Evolutionary conservation across 2,888 invertebrate genomes (phyloP).

Genomic region (Nasonovia ribisnigri): DNA sequence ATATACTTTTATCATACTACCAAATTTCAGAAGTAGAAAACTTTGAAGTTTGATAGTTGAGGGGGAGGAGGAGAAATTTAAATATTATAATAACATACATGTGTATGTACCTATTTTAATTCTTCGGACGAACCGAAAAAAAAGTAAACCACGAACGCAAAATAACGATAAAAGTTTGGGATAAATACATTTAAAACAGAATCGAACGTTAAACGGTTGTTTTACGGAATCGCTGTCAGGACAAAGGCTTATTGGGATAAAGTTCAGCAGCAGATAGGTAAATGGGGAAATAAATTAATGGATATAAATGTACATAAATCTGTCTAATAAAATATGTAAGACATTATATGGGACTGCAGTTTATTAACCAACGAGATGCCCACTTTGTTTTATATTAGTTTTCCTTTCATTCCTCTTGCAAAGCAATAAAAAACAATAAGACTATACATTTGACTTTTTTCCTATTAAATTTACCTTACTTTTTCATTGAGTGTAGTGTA

Average conservation of each 20-base stretch:
- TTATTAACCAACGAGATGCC: conserved; percentile 21
- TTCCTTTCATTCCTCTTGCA: background rate
- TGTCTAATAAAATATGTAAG: conserved; percentile 35
- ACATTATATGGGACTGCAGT: background rate
- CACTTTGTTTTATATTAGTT: conserved; percentile 20
- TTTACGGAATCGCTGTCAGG: conserved; percentile 8
- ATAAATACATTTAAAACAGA: conserved; percentile 30
- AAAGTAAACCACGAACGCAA: background rate
- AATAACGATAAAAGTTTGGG: conserved; percentile 29
- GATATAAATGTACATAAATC: conserved; percentile 2
- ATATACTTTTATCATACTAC: background rate
- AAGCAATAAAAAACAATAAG: background rate
- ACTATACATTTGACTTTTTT: background rate
- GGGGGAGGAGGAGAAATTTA: background rate
- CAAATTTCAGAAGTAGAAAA: background rate
- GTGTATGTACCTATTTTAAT: background rate
- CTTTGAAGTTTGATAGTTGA: background rate
- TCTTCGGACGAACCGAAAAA: background rate
- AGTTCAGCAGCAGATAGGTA: background rate
- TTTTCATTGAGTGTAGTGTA: background rate
- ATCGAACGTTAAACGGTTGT: conserved; percentile 20
- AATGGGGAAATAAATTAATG: conserved; percentile 23
- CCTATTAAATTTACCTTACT: background rate
- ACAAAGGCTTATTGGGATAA: conserved; percentile 41
- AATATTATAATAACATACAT: background rate